Base-by-base conservation (phyloP, 2,888 invertebrate species). In the Macaria notata region DNA sequence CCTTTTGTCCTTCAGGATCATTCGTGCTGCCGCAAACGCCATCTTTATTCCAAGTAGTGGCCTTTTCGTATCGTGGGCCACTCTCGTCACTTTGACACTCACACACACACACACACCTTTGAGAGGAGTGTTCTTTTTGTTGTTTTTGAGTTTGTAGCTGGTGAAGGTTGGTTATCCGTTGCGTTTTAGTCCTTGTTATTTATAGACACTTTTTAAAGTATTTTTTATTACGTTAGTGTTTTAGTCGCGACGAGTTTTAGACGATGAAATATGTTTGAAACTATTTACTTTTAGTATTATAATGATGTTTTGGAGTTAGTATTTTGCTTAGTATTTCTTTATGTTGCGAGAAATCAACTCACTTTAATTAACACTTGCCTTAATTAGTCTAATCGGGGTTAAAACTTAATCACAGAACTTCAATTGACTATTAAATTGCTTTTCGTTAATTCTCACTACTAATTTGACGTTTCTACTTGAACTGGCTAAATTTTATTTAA, bases 21-120 rank as follows among this genome's bases (percentile, higher is more conserved):
- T 96, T 54, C 96, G 93, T 53, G 96, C 96, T 46, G 96, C 96
- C 47, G 96, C 96, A 81, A 96, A 96, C 83, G 96, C 96, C 96
- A 96, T 96, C 73, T 92, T 93, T 70, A 68, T 59, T 52, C 58
- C 62, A 39, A 64, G 51, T 39, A 68, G 64, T 51, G 56, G 62
- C 54, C 65, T 69, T 58, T 64, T 75, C 51, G 46, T 66, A 56
- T 66, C 64, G 46, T 71, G 54, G 69, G 68, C 73, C 78, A 75
- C 73, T 70, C 71, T 71, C 69, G 58, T 61, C 60, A 67, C 59
- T 61, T 51, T 52, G 36, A 39, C 46, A 46, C 45, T 38, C 49
- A 31, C 46, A 36, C 7, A 36, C 46, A 41, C 49, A 31, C 62
- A 69, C 65, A 63, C 7, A 43, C 29, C 3, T 1, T 29, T 9